Base-by-base conservation (phyloP, 2,888 invertebrate species). In the Macrosoma leucophasiata region DNA sequence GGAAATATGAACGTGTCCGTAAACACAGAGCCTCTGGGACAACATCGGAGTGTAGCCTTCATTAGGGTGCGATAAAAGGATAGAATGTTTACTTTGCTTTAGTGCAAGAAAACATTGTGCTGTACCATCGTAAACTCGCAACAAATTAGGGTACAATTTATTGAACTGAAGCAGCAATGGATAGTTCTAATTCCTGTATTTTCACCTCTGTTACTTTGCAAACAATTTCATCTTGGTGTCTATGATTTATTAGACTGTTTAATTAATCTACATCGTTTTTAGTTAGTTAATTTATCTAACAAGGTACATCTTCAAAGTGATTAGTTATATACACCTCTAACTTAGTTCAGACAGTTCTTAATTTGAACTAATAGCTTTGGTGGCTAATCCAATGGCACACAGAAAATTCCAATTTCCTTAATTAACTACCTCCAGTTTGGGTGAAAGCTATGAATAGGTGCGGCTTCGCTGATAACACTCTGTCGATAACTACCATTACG, bases 331-430 rank as follows among this genome's bases (percentile, higher is more conserved):
- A 59, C 54, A 53, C 49, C 55, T 57, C 58, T 57, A 54, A 54
- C 53, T 50, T 53, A 55, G 48, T 49, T 55, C 60, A 65, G 69
- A 66, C 73, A 72, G 71, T 66, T 77, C 73, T 73, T 84, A 82
- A 84, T 84, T 79, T 76, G 73, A 76, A 81, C 77, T 84, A 84
- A 82, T 84, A 82, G 82, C 77, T 74, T 68, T 60, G 63, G 64
- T 64, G 62, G 71, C 63, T 75, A 76, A 78, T 77, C 75, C 77
- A 75, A 71, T 70, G 67, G 67, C 59, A 66, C 58, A 64, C 68
- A 77, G 72, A 81, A 82, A 82, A 79, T 70, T 75, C 75, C 82
- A 82, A 84, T 84, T 84, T 82, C 79, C 77, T 78, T 84, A 82
- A 84, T 84, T 81, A 84, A 82, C 72, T 63, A 64, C 63, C 62